A percentile compares a stretch with the other conserved stretches of the same genome.
Evolutionary conservation across 2,888 invertebrate genomes (phyloP).

Genomic region (Shargacucullia verbasci): DNA sequence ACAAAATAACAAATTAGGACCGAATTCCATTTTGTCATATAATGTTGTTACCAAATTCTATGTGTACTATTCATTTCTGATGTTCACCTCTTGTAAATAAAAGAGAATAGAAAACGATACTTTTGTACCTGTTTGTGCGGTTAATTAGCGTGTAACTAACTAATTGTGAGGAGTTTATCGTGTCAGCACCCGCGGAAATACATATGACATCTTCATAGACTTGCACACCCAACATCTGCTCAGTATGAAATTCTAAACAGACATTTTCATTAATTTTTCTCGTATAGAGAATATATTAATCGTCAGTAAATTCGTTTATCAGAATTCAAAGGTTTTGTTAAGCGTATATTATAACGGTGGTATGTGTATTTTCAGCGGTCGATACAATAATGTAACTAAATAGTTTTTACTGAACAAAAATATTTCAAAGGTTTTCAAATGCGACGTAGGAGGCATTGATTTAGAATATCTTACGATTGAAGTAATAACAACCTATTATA

Average conservation of each 20-base stretch:
- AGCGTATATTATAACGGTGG: background rate
- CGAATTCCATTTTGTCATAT: slow-evolving; percentile 57
- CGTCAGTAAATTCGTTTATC: no score
- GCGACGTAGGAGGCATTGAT: slow-evolving; percentile 53
- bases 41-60: slow-evolving; percentile 65
- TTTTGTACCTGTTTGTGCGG: slow-evolving; percentile 85
- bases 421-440: slow-evolving; percentile 56
- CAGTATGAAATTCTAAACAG: background rate
- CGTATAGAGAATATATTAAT: no score
- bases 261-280: no score
- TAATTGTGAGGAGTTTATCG: slow-evolving; percentile 55
- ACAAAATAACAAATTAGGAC: slow-evolving; percentile 60
- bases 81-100: slow-evolving; percentile 79
- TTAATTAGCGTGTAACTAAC: slow-evolving; percentile 69
- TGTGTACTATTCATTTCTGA: slow-evolving; percentile 61
- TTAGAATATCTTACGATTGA: slow-evolving; percentile 54
- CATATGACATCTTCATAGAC: slow-evolving; percentile 31
- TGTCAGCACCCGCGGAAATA: slow-evolving; percentile 41
- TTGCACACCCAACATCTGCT: background rate
- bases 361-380: slow-evolving; percentile 46
- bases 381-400: slow-evolving; percentile 54
- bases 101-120: slow-evolving; percentile 75
- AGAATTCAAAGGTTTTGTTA: background rate
- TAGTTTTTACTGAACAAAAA: slow-evolving; percentile 63
- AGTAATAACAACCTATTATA: slow-evolving; percentile 45